Evolutionary conservation across 2,113 vertebrate genomes (phyloP).

Genomic region (Engystomops pustulosus): DNA sequence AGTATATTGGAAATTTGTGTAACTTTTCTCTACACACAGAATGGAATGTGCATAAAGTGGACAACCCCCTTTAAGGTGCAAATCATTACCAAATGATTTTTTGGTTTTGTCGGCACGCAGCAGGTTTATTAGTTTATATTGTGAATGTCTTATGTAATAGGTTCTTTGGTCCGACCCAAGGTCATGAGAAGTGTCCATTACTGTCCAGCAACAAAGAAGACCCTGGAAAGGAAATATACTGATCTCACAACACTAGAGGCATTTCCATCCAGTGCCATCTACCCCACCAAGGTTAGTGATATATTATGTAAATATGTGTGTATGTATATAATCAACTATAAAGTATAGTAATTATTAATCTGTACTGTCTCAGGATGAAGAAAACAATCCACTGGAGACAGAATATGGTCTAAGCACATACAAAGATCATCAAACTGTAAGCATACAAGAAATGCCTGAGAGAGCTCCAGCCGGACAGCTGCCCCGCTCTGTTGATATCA

Average conservation of each 20-base stretch:
- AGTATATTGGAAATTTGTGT: too few species aligned
- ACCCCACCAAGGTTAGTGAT: constrained; percentile 91
- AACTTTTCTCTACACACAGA: too few species aligned
- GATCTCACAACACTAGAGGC: constrained; percentile 94
- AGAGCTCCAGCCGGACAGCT: constrained; percentile 71
- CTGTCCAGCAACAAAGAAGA: constrained; percentile 96
- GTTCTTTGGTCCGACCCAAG: constrained; percentile 94
- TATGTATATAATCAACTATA: too few species aligned
- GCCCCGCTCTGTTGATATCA: constrained; percentile 68
- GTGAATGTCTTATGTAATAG: constrained; percentile 66
- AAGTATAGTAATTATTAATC: background rate
- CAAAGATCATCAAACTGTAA: constrained; percentile 70
- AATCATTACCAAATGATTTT: too few species aligned
- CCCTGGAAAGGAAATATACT: constrained; percentile 89
- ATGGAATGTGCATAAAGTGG: too few species aligned
- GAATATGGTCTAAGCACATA: constrained; percentile 69
- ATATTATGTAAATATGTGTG: too few species aligned
- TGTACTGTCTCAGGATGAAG: constrained; percentile 66
- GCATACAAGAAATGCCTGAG: constrained; percentile 73
- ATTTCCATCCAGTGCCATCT: constrained; percentile 89
- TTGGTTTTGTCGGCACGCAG: too few species aligned
- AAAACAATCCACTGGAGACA: constrained; percentile 73
- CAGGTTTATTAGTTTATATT: too few species aligned
- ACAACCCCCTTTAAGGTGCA: too few species aligned
- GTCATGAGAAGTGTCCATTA: constrained; percentile 95